Conservation (phyloP, 2,888 invertebrate species). For the Diploptera punctata region DNA sequence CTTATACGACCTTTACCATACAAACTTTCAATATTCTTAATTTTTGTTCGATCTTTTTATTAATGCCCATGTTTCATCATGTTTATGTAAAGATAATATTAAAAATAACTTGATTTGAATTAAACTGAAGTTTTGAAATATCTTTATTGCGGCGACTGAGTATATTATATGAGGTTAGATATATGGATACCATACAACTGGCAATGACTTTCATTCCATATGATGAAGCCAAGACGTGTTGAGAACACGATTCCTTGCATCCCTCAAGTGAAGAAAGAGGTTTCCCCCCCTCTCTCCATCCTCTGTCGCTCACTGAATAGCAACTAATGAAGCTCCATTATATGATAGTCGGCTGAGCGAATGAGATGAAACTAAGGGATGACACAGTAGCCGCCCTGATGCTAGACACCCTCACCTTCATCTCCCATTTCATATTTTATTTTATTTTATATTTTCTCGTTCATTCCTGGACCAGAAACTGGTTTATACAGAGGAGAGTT, state of each 20-base stretch:
- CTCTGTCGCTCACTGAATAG: conserved; percentile 49
- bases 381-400: conserved; percentile 14
- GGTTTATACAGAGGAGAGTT: background rate
- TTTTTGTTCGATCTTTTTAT: too few species aligned
- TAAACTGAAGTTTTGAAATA: background rate
- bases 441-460: background rate
- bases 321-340: conserved; percentile 44
- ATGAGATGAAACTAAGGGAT: conserved; percentile 6
- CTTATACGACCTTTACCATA: too few species aligned
- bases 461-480: background rate
- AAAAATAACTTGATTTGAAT: too few species aligned
- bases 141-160: background rate
- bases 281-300: conserved; percentile 38
- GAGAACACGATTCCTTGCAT: conserved; percentile 17
- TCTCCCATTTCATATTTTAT: too few species aligned
- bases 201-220: conserved; percentile 5
- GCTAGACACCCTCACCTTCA: conserved; percentile 13
- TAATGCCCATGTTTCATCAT: too few species aligned
- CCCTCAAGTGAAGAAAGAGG: conserved; percentile 3
- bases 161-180: background rate
- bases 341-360: conserved; percentile 22
- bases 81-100: too few species aligned
- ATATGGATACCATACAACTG: conserved; percentile 6
- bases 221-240: conserved; percentile 19
- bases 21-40: too few species aligned